Evolutionary conservation across 2,888 invertebrate genomes (phyloP), one percentile per base, ranked within the genome.

Genomic region (Fissipunctia ypsillon): DNA sequence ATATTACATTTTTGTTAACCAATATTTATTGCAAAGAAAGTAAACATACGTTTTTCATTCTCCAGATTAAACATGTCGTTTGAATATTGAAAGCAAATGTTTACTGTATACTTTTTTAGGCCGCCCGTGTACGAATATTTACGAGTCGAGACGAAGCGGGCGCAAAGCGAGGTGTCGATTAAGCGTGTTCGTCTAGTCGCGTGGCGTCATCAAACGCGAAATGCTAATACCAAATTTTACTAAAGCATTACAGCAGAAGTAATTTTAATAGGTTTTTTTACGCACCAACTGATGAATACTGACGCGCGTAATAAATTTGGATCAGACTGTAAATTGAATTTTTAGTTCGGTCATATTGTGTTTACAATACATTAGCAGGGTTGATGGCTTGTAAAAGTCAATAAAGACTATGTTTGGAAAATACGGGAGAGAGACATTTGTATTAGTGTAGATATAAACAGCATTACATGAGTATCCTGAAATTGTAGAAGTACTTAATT

Each of bases 21-120:
- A 79, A 84, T 86, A 86, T 85, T 84, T 80, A 84, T 83, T 80
- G 80, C 76, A 79, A 82, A 81, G 76, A 83, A 63, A 59, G 80
- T 74, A 83, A 83, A 84, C 73, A 80, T 83, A 74, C 84, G 86
- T 90, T 84, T 74, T 88, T 90, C 88, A 89, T 88, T 82, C 81
- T 77, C 72, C 61, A 90, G 89, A 90, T 91, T 89, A 90, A 90
- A 91, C 86, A 88, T 86, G 90, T 88, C 90, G 85, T 88, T 90
- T 88, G 88, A 87, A 90, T 90, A 91, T 91, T 88, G 90, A 90
- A 91, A 84, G 88, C 83, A 90, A 91, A 91, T 89, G 87, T 91
- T 91, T 88, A 82, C 74, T 63, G 84, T 72, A 81, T 79, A 85
- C 83, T 75, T 90, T 87, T 90, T 88, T 85, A 79, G 84, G 84